phyloP scores from a whole-genome alignment of 2,113 vertebrate species.

The Smithornis capensis region DNA sequence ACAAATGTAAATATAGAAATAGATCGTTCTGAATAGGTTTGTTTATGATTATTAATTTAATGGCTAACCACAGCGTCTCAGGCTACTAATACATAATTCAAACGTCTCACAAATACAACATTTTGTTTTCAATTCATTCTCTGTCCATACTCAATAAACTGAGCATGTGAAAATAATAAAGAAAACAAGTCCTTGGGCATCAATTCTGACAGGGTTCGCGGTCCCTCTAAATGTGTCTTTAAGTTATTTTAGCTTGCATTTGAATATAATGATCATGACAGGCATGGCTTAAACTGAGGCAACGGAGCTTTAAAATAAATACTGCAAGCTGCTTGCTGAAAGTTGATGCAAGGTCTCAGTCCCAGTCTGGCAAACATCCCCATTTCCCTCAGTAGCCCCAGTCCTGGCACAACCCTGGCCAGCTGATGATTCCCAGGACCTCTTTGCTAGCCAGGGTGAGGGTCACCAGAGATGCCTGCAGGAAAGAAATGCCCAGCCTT shows the following conservation, averaged over 20 bases:
- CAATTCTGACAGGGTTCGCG: background rate
- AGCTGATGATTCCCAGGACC: background rate
- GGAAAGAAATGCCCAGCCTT: background rate
- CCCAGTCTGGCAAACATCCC: background rate
- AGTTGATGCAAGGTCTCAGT: background rate
- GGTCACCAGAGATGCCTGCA: background rate
- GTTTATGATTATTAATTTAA: slow-evolving; percentile 21
- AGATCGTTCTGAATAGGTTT: slow-evolving; percentile 1
- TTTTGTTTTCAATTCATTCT: slow-evolving; percentile 42
- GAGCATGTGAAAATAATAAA: slow-evolving; percentile 9
- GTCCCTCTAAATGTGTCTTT: slow-evolving; percentile 6
- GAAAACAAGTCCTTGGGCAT: background rate
- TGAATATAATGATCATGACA: background rate
- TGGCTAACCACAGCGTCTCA: background rate
- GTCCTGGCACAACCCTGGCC: background rate
- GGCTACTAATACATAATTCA: slow-evolving; percentile 34
- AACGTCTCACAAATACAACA: slow-evolving; percentile 26
- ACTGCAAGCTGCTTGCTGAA: background rate
- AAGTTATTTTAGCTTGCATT: slow-evolving; percentile 9
- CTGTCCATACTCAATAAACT: background rate
- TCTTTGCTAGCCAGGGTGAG: background rate
- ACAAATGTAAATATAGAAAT: background rate
- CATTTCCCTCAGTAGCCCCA: background rate
- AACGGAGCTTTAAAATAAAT: slow-evolving; percentile 4
- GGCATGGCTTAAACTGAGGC: slow-evolving; percentile 4